Evolutionary conservation across 2,113 vertebrate species (phyloP), one percentile per base, ranked within the genome.

Genomic region (Hepsetus odoe): DNA sequence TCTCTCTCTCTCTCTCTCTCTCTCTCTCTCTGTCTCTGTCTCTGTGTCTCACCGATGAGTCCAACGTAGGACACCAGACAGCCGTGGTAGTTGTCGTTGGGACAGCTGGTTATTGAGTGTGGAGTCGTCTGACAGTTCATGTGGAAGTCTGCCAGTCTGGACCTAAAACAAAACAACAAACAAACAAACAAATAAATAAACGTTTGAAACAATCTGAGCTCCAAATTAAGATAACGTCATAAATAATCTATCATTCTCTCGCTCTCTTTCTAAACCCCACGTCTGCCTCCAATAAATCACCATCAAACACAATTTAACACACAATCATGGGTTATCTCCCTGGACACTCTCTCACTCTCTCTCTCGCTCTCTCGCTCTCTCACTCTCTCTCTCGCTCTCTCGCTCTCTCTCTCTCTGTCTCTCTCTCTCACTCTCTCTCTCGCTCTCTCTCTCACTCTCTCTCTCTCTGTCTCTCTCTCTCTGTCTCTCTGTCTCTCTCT

Each of bases 21-120:
- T n/a, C n/a, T n/a, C n/a, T n/a, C n/a, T n/a, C n/a, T n/a, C n/a
- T n/a, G n/a, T n/a, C n/a, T n/a, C n/a, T n/a, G n/a, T n/a, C n/a
- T n/a, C n/a, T n/a, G n/a, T n/a, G n/a, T n/a, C 94, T 93, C n/a
- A 98, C 97, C 97, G 0, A 98, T 95, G 77, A 98, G 94, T 81
- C 96, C 96, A 0, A 94, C 92, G 0, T 98, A 98, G 82, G 97
- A 95, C 82, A 95, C 94, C 85, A 98, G 93, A 79, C 97, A 98
- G 0, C 95, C 95, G 80, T 95, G 94, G 92, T 95, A 98, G 89
- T 96, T 96, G 80, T 97, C 96, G 0, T 94, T 88, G 0, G 96
- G 95, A 80, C 97, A 98, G 89, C 89, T 91, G 71, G 94, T 96
- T 58, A 88, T 89, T 0, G 92, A 92, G 87, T 95, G 95, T 73